These are phyloP conservation scores for Lepisosteus osseus DNA, from an alignment of 2,113 vertebrate genomes.

Conservation along the genomic window DNA sequence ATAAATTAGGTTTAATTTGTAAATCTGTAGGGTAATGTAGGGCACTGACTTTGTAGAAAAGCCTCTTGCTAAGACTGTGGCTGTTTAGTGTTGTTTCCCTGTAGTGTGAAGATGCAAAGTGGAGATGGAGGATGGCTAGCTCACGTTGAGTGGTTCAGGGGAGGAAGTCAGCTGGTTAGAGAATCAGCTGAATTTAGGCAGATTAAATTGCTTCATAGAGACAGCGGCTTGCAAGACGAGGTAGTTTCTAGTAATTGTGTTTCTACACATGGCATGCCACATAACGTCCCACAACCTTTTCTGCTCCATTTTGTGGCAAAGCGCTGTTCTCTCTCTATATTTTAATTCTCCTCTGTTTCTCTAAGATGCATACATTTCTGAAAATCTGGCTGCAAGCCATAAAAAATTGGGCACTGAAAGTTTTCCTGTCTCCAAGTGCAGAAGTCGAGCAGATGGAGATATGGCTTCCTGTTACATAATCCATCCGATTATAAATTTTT, in stretches of 20 bases:
- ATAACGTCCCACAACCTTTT: slow-evolving; percentile 13
- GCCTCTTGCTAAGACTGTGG: no score
- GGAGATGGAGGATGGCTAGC: no score
- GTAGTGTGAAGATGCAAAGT: no score
- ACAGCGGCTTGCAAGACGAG: slow-evolving; percentile 41
- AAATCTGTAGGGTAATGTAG: no score
- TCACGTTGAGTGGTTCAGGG: no score
- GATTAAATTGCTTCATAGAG: slow-evolving; percentile 34
- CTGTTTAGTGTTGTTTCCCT: no score
- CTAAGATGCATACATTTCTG: slow-evolving; percentile 27
- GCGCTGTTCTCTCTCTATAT: slow-evolving; percentile 25
- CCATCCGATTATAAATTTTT: slow-evolving; percentile 25
- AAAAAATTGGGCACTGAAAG: slow-evolving; percentile 53
- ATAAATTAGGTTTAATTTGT: no score
- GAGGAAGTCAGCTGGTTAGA: slow-evolving; percentile 6
- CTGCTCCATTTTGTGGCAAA: slow-evolving; percentile 41
- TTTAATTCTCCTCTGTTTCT: not conserved
- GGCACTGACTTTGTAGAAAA: no score
- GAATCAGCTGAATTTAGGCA: slow-evolving; percentile 29
- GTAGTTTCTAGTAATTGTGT: slow-evolving; percentile 47
- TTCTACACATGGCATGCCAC: slow-evolving; percentile 29
- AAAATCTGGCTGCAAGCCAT: slow-evolving; percentile 52
- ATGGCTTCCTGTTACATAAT: slow-evolving; percentile 39
- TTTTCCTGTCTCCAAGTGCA: slow-evolving; percentile 48
- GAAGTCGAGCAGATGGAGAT: slow-evolving; percentile 55